These are phyloP conservation scores for Gallinago undulata DNA, from an alignment of 2,113 vertebrate species.

Conservation along the genomic window DNA sequence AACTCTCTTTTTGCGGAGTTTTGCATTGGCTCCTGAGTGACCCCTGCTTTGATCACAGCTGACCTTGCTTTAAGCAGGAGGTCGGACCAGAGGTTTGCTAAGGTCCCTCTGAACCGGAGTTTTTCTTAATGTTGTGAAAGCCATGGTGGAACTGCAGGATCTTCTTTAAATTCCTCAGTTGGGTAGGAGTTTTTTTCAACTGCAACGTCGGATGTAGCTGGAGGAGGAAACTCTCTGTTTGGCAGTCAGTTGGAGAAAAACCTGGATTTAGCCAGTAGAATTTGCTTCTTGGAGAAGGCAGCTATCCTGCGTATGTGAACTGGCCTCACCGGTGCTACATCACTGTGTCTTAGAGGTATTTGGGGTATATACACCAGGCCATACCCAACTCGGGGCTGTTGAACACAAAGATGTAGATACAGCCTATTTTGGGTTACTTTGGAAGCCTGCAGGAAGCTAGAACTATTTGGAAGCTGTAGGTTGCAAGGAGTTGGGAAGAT, in stretches of 20 bases:
- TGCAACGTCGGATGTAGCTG: neutral
- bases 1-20: neutral
- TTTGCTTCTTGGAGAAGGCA: neutral
- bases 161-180: neutral
- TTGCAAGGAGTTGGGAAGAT: neutral
- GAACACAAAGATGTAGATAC: neutral
- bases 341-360: neutral
- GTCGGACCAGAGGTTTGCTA: neutral
- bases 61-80: neutral
- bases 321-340: neutral
- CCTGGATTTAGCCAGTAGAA: neutral
- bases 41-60: neutral
- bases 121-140: neutral
- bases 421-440: neutral
- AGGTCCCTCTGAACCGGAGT: neutral
- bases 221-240: neutral
- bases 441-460: neutral
- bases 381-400: neutral
- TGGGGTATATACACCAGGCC: neutral
- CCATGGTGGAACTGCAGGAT: neutral
- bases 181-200: neutral
- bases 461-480: neutral
- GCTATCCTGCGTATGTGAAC: neutral
- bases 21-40: neutral
- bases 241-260: neutral